phyloP scores from a whole-genome alignment of 2,888 invertebrate species.

The Apoda limacodes region DNA sequence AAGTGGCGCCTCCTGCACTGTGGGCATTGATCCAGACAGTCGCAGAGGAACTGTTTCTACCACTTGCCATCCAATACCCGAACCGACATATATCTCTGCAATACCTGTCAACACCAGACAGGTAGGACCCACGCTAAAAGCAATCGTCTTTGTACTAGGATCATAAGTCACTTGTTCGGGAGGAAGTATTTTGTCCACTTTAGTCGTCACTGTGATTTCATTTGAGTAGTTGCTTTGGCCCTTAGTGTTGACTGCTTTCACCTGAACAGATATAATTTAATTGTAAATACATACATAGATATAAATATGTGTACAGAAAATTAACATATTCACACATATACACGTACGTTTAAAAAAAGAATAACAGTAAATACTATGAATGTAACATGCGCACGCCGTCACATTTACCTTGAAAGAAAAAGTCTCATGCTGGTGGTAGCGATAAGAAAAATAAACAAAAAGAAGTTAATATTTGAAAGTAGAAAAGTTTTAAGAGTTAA shows the following conservation, averaged over 20 bases:
- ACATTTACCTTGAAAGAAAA: slow-evolving; percentile 63
- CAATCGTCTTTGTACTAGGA: slow-evolving; percentile 78
- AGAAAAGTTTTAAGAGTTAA: too few relatives aligned
- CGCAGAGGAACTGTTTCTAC: slow-evolving; percentile 79
- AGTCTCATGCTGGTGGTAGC: slow-evolving; percentile 65
- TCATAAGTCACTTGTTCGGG: slow-evolving; percentile 87
- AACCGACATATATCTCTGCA: slow-evolving; percentile 65
- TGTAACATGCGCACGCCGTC: background rate
- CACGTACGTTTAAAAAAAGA: too few relatives aligned
- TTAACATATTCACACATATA: too few relatives aligned
- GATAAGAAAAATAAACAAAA: slow-evolving; percentile 52
- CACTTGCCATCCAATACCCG: slow-evolving; percentile 62
- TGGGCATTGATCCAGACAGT: slow-evolving; percentile 76
- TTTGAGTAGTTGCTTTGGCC: slow-evolving; percentile 90
- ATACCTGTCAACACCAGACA: slow-evolving; percentile 82
- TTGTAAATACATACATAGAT: too few relatives aligned
- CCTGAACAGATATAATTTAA: slow-evolving; percentile 58
- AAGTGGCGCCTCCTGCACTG: slow-evolving; percentile 77
- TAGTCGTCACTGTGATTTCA: slow-evolving; percentile 83
- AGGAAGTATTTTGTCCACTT: slow-evolving; percentile 85
- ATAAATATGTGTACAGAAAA: too few relatives aligned
- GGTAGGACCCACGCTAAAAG: slow-evolving; percentile 84
- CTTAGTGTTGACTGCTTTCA: slow-evolving; percentile 89
- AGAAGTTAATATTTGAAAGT: too few relatives aligned
- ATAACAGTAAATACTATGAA: too few relatives aligned